Evolutionary conservation across 2,888 invertebrate species (phyloP), one percentile per base, ranked within the genome.

Genomic region (Lagria hirta): DNA sequence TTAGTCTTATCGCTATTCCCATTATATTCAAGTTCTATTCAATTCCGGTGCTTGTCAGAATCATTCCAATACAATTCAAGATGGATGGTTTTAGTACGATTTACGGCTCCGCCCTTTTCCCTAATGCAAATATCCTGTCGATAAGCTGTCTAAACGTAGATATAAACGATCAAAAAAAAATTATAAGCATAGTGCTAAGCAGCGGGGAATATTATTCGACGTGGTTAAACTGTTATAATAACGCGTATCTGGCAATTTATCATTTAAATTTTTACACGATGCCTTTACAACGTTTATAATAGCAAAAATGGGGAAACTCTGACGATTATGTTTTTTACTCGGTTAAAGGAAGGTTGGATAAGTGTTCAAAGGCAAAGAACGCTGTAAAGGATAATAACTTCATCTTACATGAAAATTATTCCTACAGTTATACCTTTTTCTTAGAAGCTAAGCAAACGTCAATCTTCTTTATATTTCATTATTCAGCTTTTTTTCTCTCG

Each of bases 31-130:
- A 53, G 57, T 60, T 62, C 62, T 48, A 63, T 64, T 64, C 62
- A 61, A 60, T 62, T 64, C 58, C 55, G 57, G 55, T 52, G 52
- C 55, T 57, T 65, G 66, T 66, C 67, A 65, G 61, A 64, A 63
- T 67, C 66, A 63, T 63, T 62, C 62, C 55, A 61, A 60, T 61
- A 62, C 63, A 63, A 64, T 65, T 57, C 62, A 65, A 65, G 64
- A 67, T 64, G 58, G 62, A 66, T 66, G 64, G 61, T 58, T 54
- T 52, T 50, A 43, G 47, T 51, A 49, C 59, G 57, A 61, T 57
- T 58, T 57, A 57, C 52, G 48, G 56, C 37, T 49, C 48, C 58
- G 59, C 59, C 62, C 57, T 52, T 47, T 41, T 41, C 51, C 58
- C 56, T 61, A 60, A 66, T 65, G 64, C 63, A 64, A 65, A 66